phyloP scores from a whole-genome alignment of 2,113 vertebrate genomes.

The Azemiops feae region DNA sequence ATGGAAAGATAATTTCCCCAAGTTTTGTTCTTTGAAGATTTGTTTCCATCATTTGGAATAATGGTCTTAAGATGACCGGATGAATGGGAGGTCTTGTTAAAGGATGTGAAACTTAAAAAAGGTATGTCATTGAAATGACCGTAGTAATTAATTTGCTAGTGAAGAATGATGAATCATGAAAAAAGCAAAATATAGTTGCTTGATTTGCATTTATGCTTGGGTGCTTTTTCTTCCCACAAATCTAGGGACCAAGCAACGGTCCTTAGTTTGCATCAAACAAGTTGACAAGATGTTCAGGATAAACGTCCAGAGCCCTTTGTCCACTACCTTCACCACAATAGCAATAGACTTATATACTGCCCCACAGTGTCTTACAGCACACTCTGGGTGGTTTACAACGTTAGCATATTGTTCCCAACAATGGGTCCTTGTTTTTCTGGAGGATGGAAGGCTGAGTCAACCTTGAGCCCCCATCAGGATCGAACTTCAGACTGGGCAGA shows the following conservation, averaged over 20 bases:
- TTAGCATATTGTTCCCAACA: neutral
- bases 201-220: neutral
- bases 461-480: neutral
- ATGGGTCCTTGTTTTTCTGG: neutral
- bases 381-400: neutral
- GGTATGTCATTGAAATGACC: neutral
- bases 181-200: neutral
- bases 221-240: neutral
- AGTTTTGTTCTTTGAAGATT: constrained; percentile 24
- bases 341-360: no score
- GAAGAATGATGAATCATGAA: neutral
- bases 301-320: neutral
- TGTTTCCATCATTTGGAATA: neutral
- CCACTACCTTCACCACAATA: neutral
- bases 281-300: neutral
- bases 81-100: neutral
- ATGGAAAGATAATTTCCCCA: constrained; percentile 27
- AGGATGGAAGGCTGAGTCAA: neutral
- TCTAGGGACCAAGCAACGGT: neutral
- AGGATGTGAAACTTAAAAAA: neutral
- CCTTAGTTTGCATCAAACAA: neutral
- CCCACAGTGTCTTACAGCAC: no score
- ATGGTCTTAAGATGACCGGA: neutral
- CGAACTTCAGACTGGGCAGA: neutral
- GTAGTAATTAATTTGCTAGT: neutral